Evolutionary conservation across 2,888 invertebrate species (phyloP).

Genomic region (Perizoma affinitatum): DNA sequence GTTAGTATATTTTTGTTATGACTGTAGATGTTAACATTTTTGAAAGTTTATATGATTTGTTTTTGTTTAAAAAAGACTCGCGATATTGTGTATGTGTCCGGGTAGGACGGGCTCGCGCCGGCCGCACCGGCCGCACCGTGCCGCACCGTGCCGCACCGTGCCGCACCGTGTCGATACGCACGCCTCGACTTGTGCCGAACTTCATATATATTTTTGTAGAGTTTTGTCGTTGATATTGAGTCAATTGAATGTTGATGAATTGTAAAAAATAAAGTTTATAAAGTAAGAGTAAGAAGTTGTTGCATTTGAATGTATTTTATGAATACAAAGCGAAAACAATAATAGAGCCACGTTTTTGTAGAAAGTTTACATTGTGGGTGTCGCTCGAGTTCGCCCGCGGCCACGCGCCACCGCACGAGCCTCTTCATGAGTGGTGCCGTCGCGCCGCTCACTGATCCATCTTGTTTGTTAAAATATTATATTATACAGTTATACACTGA

Average conservation of each 20-base stretch:
- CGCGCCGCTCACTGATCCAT: conserved; percentile 54
- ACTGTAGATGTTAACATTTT: conserved; percentile 83
- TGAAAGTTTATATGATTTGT: conserved; percentile 78
- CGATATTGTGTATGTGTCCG: conserved; percentile 55
- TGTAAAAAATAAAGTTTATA: conserved; percentile 80
- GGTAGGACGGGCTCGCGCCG: conserved; percentile 54
- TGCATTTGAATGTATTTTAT: conserved; percentile 84
- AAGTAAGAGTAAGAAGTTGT: conserved; percentile 82
- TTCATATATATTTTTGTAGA: conserved; percentile 81
- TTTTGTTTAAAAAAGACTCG: conserved; percentile 73
- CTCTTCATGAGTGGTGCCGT: too few relatives aligned
- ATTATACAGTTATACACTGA: conserved; percentile 56
- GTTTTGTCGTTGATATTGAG: conserved; percentile 83
- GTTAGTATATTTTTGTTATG: conserved; percentile 83
- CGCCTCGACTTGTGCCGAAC: conserved; percentile 74
- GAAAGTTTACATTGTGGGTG: conserved; percentile 79
- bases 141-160: conserved; percentile 32
- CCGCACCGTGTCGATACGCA: conserved; percentile 34
- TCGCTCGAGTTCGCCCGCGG: conserved; percentile 41
- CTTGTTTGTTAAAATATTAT: conserved; percentile 70
- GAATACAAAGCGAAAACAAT: conserved; percentile 83
- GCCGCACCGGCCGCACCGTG: conserved; percentile 32
- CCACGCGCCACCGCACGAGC: conserved; percentile 1
- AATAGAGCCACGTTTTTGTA: conserved; percentile 75
- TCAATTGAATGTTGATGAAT: conserved; percentile 84